These are phyloP conservation scores for Girardinichthys multiradiatus DNA, from an alignment of 2,113 vertebrate genomes.

Conservation along the genomic window DNA sequence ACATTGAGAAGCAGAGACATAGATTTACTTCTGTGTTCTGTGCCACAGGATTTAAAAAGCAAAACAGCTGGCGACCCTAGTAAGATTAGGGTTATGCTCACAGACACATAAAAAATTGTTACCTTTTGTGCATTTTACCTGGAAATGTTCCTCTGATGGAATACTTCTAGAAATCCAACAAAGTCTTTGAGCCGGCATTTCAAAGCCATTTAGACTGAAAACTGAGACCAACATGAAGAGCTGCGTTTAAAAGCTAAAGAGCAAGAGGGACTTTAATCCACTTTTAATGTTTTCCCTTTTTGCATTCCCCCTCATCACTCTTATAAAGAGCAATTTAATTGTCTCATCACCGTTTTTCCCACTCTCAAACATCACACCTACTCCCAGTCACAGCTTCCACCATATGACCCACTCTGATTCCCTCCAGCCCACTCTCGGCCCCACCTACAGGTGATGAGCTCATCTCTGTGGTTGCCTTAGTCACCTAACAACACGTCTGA, in stretches of 20 bases:
- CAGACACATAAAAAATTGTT: neutral
- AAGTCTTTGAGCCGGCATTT: neutral
- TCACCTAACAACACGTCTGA: constrained; percentile 72
- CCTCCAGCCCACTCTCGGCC: constrained; percentile 48
- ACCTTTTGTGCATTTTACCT: constrained; percentile 19
- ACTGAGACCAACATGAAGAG: neutral
- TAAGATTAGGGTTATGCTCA: neutral
- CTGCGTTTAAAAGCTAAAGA: neutral
- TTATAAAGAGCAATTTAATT: constrained; percentile 4
- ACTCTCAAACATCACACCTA: constrained; percentile 13
- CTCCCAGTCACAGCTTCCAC: constrained; percentile 19
- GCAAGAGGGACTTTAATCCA: neutral
- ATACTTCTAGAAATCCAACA: constrained; percentile 23
- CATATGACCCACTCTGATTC: constrained; percentile 25
- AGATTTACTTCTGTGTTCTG: neutral
- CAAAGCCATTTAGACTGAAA: neutral
- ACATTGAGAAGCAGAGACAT: neutral
- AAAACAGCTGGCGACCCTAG: neutral
- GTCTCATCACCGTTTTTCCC: neutral
- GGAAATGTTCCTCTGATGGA: constrained; percentile 9
- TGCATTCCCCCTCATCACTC: neutral
- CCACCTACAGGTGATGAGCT: constrained; percentile 80
- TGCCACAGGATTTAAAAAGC: neutral
- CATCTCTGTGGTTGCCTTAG: constrained; percentile 77
- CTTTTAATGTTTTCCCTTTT: constrained; percentile 4